These are phyloP conservation scores for Myotis pilosus DNA, from an alignment of 2,797 vertebrate genomes.

Conservation along the genomic window DNA sequence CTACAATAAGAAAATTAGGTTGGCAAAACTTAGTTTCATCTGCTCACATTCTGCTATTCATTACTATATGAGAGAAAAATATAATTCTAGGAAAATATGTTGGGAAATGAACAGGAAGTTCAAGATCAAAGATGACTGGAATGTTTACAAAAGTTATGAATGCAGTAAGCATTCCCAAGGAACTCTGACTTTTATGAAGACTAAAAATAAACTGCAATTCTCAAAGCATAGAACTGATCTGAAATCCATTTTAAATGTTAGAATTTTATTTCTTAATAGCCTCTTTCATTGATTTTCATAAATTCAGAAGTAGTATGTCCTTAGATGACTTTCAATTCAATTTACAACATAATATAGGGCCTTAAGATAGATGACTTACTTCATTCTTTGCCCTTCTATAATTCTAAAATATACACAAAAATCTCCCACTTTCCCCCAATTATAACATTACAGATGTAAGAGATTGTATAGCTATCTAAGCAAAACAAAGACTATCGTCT, in stretches of 20 bases:
- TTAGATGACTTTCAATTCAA: neutral
- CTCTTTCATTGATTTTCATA: slow-evolving; percentile 35
- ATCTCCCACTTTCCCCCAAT: neutral
- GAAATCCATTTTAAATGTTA: neutral
- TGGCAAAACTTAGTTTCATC: slow-evolving; percentile 64
- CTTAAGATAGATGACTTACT: neutral
- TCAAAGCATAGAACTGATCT: neutral
- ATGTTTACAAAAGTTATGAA: slow-evolving; percentile 74
- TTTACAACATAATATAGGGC: neutral
- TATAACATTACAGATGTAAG: neutral
- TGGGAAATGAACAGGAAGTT: slow-evolving; percentile 79
- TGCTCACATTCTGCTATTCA: slow-evolving; percentile 53
- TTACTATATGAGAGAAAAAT: slow-evolving; percentile 76
- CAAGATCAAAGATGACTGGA: slow-evolving; percentile 72
- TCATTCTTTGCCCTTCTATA: neutral
- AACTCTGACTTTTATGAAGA: slow-evolving; percentile 72
- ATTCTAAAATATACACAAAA: neutral
- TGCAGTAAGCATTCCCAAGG: slow-evolving; percentile 64
- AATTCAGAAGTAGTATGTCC: neutral
- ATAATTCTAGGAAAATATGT: slow-evolving; percentile 81
- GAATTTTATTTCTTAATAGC: neutral
- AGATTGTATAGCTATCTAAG: neutral
- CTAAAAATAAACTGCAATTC: slow-evolving; percentile 64
- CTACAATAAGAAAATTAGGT: neutral
- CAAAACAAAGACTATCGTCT: neutral